A percentile compares a stretch with the other conserved stretches of the same genome.
Conservation (phyloP, 1,140 invertebrate genomes). For the Dinothrombium tinctorium region DNA sequence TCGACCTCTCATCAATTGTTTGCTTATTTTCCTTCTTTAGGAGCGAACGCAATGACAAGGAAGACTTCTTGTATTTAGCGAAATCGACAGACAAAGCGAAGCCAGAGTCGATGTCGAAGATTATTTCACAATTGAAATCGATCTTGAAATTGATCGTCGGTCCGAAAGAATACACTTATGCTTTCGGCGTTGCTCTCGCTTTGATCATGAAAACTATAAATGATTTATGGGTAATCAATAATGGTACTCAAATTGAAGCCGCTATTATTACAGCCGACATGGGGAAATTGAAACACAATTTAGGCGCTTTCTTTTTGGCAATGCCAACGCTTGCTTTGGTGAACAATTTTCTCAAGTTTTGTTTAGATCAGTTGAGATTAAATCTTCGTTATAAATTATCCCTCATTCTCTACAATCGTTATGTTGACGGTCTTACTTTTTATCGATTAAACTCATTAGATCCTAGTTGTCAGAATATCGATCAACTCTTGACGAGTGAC, state of each 20-base stretch:
- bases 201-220: slow-evolving; percentile 68
- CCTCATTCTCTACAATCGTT: slow-evolving; percentile 60
- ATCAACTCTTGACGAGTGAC: slow-evolving; percentile 85
- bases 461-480: slow-evolving; percentile 78
- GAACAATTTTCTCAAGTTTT: slow-evolving; percentile 15
- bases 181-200: slow-evolving; percentile 35
- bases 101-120: background rate
- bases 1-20: too few relatives aligned
- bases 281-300: slow-evolving; percentile 44
- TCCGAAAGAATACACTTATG: slow-evolving; percentile 5
- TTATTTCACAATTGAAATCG: background rate
- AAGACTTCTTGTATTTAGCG: too few relatives aligned
- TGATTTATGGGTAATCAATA: slow-evolving; percentile 90
- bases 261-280: slow-evolving; percentile 62
- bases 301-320: slow-evolving; percentile 25
- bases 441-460: slow-evolving; percentile 93
- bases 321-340: slow-evolving; percentile 18
- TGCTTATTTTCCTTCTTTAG: too few relatives aligned
- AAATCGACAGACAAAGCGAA: too few relatives aligned
- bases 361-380: slow-evolving; percentile 65
- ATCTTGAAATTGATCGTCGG: slow-evolving; percentile 5
- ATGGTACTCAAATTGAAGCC: slow-evolving; percentile 76
- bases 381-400: slow-evolving; percentile 69
- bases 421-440: slow-evolving; percentile 79
- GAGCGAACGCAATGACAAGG: too few relatives aligned